phyloP scores from a whole-genome alignment of 2,888 invertebrate species.

The Bombyx huttoni region DNA sequence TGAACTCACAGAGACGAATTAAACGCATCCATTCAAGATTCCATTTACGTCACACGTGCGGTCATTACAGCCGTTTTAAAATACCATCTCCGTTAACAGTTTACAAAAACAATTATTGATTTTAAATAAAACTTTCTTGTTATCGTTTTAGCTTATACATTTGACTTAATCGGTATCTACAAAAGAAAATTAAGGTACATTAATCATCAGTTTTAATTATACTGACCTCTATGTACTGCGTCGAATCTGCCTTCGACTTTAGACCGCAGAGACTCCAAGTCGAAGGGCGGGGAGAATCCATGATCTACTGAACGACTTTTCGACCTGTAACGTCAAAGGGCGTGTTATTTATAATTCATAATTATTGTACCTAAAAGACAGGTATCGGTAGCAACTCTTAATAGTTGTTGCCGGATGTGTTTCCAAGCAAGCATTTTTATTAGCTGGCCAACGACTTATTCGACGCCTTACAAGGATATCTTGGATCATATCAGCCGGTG shows the following conservation, averaged over 20 bases:
- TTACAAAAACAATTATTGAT: too few relatives aligned
- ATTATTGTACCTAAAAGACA: neutral
- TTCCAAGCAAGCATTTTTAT: constrained; percentile 5
- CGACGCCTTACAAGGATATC: neutral
- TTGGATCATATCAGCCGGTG: neutral
- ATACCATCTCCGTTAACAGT: too few relatives aligned
- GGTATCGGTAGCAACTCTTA: neutral
- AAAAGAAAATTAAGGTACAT: neutral
- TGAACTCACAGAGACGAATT: too few relatives aligned
- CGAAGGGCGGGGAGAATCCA: constrained; percentile 88
- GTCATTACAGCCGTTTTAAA: too few relatives aligned
- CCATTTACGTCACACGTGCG: too few relatives aligned
- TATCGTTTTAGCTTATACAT: too few relatives aligned
- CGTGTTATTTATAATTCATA: neutral
- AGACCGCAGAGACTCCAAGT: constrained; percentile 86
- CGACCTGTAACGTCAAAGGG: constrained; percentile 76
- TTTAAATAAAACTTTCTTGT: too few relatives aligned
- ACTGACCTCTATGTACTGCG: constrained; percentile 75
- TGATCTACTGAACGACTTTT: constrained; percentile 93
- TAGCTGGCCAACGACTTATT: neutral
- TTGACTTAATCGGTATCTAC: too few relatives aligned
- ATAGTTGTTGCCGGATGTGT: neutral
- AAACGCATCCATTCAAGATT: too few relatives aligned
- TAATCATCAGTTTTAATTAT: neutral
- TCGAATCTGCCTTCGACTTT: constrained; percentile 91